Base-by-base conservation (phyloP, 1,140 invertebrate genomes). In the Frieseomelitta varia region DNA sequence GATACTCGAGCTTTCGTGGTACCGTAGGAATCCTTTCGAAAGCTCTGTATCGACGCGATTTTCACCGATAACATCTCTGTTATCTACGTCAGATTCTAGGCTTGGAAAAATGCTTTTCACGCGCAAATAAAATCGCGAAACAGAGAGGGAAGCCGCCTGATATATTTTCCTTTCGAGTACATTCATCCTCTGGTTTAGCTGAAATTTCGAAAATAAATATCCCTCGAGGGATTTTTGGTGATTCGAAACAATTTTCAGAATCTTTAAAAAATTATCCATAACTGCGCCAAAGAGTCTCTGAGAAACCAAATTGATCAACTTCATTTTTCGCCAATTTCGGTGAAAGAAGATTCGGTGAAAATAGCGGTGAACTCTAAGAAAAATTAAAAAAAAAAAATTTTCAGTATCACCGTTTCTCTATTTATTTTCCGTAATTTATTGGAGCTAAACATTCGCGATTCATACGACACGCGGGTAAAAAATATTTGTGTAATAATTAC, bases 1-100 rank as follows among this genome's bases (percentile, higher is more conserved):
- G 88, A 72, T 87, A 80, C 1, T 53, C 4, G 76, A 75, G 74
- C 69, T 79, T 74, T 34, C 53, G 58, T 2, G 21, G 47, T 65
- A 61, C 10, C 6, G 8, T 19, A 6, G 56, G 27, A 69, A 72
- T n/a, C 19, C 69, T 3, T 68, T 27, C 15, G 34, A 58, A 56
- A 72, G 56, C 51, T 87, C 21, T 39, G 47, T 47, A 76, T 74
- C 77, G 85, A 84, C 77, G n/a, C 12, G 21, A 14, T 27, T 24
- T 56, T 30, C 77, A 85, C 15, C 30, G 24, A 63, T 10, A 63
- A n/a, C 47, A 27, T 47, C 12, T 1, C 8, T 27, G 11, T 67
- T 58, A 34, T 53, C 79, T 30, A 8, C n/a, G 1, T 15, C 2
- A n/a, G 19, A 19, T 55, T 39, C 15, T 14, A 39, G 19, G 21